A percentile compares a stretch with the other conserved stretches of the same genome.
These are phyloP conservation scores for Rhinophrynus dorsalis DNA, from an alignment of 2,797 vertebrate species.

Conservation along the genomic window DNA sequence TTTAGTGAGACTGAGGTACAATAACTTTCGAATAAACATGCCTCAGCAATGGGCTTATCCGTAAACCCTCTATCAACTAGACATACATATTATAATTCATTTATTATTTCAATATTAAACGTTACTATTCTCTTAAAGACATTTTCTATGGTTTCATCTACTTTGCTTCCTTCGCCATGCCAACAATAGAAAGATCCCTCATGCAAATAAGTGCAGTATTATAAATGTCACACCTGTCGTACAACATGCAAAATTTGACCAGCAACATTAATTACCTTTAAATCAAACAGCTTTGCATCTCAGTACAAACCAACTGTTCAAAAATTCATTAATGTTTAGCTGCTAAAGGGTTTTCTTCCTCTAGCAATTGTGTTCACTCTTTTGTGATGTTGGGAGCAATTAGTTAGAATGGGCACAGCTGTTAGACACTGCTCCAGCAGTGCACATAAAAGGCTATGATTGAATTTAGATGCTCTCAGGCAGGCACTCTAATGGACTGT, in stretches of 20 bases:
- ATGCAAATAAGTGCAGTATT: constrained; percentile 48
- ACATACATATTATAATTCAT: too few relatives aligned
- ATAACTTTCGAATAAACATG: too few relatives aligned
- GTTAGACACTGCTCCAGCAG: constrained; percentile 56
- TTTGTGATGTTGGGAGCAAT: constrained; percentile 64
- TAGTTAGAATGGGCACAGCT: constrained; percentile 65
- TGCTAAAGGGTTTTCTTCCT: constrained; percentile 57
- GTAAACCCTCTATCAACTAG: too few relatives aligned
- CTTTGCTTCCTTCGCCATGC: too few relatives aligned
- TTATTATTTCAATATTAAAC: too few relatives aligned
- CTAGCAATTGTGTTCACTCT: constrained; percentile 58
- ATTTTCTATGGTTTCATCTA: too few relatives aligned
- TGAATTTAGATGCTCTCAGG: constrained; percentile 62
- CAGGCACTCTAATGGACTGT: constrained; percentile 44
- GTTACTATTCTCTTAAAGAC: too few relatives aligned
- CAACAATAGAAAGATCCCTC: too few relatives aligned
- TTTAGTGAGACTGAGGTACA: too few relatives aligned
- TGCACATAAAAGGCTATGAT: constrained; percentile 56
- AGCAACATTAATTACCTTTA: background rate
- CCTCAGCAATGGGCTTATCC: too few relatives aligned
- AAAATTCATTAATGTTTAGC: constrained; percentile 66
- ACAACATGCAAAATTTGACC: background rate
- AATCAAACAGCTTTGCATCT: background rate
- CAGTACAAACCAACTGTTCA: constrained; percentile 40
- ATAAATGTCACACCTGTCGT: constrained; percentile 44